phyloP scores from a whole-genome alignment of 1,140 invertebrate genomes.

The Cepaea nemoralis region DNA sequence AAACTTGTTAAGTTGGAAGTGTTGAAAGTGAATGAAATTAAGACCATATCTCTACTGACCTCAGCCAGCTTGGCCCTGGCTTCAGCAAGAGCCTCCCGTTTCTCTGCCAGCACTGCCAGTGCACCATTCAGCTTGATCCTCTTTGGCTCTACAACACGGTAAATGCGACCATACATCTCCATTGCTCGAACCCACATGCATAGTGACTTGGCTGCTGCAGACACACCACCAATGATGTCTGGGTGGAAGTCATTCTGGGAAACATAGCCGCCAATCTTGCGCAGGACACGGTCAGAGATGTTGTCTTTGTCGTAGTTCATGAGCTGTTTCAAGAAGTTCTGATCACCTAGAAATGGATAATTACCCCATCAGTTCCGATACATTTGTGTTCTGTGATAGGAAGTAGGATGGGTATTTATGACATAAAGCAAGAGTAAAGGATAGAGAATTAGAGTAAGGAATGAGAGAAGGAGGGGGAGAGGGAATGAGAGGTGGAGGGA shows the following conservation, averaged over 20 bases:
- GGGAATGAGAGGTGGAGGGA: no score
- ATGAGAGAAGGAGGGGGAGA: no score
- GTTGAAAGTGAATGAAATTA: no score
- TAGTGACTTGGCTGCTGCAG: constrained; percentile 85
- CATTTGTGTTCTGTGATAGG: no score
- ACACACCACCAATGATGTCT: constrained; percentile 77
- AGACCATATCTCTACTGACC: constrained; percentile 53
- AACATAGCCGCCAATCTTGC: constrained; percentile 84
- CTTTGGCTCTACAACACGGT: constrained; percentile 86
- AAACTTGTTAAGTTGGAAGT: no score
- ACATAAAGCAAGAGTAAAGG: no score
- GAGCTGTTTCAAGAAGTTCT: constrained; percentile 76
- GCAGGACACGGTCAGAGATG: constrained; percentile 84
- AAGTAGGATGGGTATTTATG: no score
- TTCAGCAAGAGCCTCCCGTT: constrained; percentile 82
- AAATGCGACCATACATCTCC: constrained; percentile 88
- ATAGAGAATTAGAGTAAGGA: no score
- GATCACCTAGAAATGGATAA: constrained; percentile 71
- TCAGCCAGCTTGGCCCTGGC: constrained; percentile 81
- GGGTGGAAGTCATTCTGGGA: constrained; percentile 87
- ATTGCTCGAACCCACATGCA: constrained; percentile 91
- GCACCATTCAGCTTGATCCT: constrained; percentile 83
- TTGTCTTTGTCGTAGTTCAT: constrained; percentile 89
- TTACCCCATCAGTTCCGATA: no score
- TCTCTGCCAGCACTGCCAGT: constrained; percentile 80